These are phyloP conservation scores for Neolamprologus brichardi DNA, from an alignment of 2,113 vertebrate genomes.

Conservation along the genomic window DNA sequence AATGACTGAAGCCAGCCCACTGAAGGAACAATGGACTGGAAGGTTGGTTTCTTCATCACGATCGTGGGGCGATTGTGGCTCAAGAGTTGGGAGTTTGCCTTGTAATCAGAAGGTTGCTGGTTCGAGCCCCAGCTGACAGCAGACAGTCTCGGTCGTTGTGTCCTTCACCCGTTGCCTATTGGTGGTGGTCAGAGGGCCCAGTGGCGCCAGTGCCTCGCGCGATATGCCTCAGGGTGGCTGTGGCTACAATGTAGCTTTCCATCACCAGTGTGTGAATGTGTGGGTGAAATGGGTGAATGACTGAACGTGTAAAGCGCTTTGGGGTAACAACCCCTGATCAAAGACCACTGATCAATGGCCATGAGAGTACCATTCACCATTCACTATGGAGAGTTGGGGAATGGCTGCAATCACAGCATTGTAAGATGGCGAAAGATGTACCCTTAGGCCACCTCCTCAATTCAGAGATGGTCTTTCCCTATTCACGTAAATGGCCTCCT, in stretches of 20 bases:
- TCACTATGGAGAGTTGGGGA: background rate
- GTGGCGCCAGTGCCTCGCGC: background rate
- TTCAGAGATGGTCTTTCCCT: background rate
- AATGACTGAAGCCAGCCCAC: background rate
- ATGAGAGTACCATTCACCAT: background rate
- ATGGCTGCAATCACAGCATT: background rate
- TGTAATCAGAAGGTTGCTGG: background rate
- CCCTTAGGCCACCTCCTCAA: background rate
- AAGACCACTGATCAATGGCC: background rate
- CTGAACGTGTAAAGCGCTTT: too few relatives aligned
- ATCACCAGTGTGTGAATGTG: too few relatives aligned
- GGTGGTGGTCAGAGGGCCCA: background rate
- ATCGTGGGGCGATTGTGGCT: background rate
- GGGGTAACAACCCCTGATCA: background rate
- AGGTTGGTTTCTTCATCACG: background rate
- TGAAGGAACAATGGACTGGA: background rate
- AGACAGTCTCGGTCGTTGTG: background rate
- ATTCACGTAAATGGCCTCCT: background rate
- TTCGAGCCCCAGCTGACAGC: accelerated
- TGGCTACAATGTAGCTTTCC: too few relatives aligned
- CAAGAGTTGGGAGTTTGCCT: background rate
- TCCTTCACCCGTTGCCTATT: background rate
- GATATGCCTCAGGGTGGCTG: too few relatives aligned
- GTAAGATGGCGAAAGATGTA: background rate
- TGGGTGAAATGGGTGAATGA: too few relatives aligned